Evolutionary conservation across 2,113 vertebrate genomes (phyloP).

Genomic region (Oophaga pumilio): DNA sequence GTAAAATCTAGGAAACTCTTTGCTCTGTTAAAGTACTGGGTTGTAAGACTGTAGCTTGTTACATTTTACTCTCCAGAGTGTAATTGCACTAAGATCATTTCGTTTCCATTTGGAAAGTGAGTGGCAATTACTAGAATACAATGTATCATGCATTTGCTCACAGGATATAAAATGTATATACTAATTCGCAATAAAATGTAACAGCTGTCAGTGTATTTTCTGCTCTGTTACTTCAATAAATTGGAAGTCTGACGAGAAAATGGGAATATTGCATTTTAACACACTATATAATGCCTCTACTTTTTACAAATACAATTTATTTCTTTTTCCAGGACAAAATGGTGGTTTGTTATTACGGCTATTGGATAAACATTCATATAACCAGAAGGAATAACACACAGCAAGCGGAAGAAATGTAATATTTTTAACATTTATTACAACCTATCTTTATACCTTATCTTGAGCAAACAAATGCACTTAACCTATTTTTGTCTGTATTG

Average conservation of each 20-base stretch:
- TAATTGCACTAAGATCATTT: conserved; percentile 90
- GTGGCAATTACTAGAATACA: conserved; percentile 96
- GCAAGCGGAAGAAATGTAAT: conserved; percentile 78
- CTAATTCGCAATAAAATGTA: conserved; percentile 99
- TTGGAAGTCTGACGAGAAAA: conserved; percentile 93
- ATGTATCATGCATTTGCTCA: conserved; percentile 89
- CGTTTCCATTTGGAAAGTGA: conserved; percentile 85
- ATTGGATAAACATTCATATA: conserved; percentile 86
- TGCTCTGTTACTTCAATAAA: conserved; percentile 99
- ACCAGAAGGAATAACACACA: conserved; percentile 80
- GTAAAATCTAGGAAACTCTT: conserved; percentile 63
- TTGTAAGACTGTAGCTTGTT: conserved; percentile 85
- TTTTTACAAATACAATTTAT: conserved; percentile 93
- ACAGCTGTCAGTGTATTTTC: conserved; percentile 99
- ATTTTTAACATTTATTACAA: conserved; percentile 79
- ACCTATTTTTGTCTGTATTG: conserved; percentile 75
- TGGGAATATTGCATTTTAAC: conserved; percentile 89
- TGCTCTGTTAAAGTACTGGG: conserved; percentile 78
- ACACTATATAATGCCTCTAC: conserved; percentile 82
- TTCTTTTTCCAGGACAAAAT: conserved; percentile 81
- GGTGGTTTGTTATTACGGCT: conserved; percentile 84
- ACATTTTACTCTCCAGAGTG: conserved; percentile 83
- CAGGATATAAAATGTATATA: conserved; percentile 93
- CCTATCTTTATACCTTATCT: conserved; percentile 64
- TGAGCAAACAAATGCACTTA: conserved; percentile 82